A percentile compares a stretch with the other conserved stretches of the same genome.
Evolutionary conservation across 2,797 vertebrate genomes (phyloP).

Genomic region (Epinephelus awoara): DNA sequence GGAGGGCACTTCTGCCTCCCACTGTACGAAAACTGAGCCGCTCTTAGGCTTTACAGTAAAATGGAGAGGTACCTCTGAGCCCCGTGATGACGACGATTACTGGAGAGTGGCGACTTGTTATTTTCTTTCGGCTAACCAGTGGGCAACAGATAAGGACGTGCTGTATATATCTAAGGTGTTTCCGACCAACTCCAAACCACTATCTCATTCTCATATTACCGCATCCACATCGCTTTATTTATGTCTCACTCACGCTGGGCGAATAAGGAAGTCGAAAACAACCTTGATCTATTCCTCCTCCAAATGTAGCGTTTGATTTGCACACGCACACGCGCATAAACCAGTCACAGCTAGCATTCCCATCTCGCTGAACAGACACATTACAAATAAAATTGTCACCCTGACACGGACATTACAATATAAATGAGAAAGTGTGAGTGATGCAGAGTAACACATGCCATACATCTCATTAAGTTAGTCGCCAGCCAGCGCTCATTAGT

Average conservation of each 20-base stretch:
- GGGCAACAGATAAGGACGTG: conserved; percentile 21
- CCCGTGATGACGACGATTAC: conserved; percentile 9
- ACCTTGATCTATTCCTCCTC: conserved; percentile 36
- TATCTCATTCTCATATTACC: conserved; percentile 16
- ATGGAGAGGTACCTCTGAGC: conserved; percentile 41
- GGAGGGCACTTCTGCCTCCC: conserved; percentile 52
- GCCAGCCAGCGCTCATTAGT: conserved; percentile 55
- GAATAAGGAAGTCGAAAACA: conserved; percentile 25
- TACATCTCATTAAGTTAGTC: conserved; percentile 57
- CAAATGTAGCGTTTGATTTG: conserved; percentile 42
- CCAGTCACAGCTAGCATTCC: conserved; percentile 27
- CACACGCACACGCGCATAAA: conserved; percentile 9
- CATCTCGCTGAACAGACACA: conserved; percentile 40
- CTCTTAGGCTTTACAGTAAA: conserved; percentile 45
- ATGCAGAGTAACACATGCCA: conserved; percentile 59
- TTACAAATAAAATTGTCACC: conserved; percentile 48
- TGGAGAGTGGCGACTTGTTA: conserved; percentile 27
- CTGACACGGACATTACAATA: conserved; percentile 52
- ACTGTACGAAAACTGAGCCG: conserved; percentile 36
- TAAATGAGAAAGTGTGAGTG: conserved; percentile 57
- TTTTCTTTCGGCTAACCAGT: conserved; percentile 33
- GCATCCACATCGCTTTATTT: conserved; percentile 28
- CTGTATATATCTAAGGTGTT: conserved; percentile 17
- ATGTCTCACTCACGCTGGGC: conserved; percentile 37
- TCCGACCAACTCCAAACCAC: conserved; percentile 24